Evolutionary conservation across 2,797 vertebrate genomes (phyloP).

Genomic region (Esox lucius): DNA sequence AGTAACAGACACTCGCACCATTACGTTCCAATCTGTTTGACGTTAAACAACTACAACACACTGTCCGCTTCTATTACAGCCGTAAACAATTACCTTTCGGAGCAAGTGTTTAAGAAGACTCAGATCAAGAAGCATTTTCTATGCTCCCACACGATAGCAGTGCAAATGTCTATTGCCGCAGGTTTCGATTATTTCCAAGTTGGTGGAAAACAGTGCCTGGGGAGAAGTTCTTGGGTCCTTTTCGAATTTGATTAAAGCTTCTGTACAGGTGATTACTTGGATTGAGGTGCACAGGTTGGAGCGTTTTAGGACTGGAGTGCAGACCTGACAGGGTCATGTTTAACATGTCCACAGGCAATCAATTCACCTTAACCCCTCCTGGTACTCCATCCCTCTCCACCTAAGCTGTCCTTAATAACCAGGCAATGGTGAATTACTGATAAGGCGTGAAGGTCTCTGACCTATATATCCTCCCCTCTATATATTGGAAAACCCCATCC

Average conservation of each 20-base stretch:
- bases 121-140: slow-evolving; percentile 70
- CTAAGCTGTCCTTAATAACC: slow-evolving; percentile 87
- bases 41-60: slow-evolving; percentile 66
- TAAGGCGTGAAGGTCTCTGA: slow-evolving; percentile 81
- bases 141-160: slow-evolving; percentile 72
- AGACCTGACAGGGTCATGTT: slow-evolving; percentile 84
- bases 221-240: slow-evolving; percentile 74
- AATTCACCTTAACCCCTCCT: slow-evolving; percentile 85
- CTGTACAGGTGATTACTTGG: slow-evolving; percentile 79
- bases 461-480: slow-evolving; percentile 80
- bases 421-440: slow-evolving; percentile 84
- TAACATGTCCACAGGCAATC: slow-evolving; percentile 88
- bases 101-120: slow-evolving; percentile 65
- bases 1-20: slow-evolving; percentile 68
- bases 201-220: slow-evolving; percentile 69
- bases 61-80: slow-evolving; percentile 53
- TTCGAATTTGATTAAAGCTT: slow-evolving; percentile 84
- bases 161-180: slow-evolving; percentile 76
- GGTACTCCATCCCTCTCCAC: slow-evolving; percentile 79
- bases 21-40: slow-evolving; percentile 73
- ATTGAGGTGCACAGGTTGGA: slow-evolving; percentile 78
- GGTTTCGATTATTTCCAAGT: slow-evolving; percentile 82
- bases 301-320: slow-evolving; percentile 76
- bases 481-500: slow-evolving; percentile 71
- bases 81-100: slow-evolving; percentile 47